phyloP scores from a whole-genome alignment of 1,140 invertebrate species.

The Leptopilina clavipes region DNA sequence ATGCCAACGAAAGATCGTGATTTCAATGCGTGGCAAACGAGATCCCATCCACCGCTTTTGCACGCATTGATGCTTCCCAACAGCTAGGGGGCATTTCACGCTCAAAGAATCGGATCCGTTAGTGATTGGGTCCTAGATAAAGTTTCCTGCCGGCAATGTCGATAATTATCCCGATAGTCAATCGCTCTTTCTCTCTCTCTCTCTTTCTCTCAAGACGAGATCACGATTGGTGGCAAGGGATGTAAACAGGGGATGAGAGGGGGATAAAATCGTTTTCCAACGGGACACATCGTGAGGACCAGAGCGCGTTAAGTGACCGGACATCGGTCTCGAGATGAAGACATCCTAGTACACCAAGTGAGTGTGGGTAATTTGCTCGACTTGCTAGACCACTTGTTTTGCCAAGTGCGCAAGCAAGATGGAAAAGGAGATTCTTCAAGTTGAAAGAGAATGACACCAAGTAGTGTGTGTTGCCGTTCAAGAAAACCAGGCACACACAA shows the following conservation, averaged over 20 bases:
- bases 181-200: not conserved
- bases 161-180: conserved; percentile 23
- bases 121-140: conserved; percentile 18
- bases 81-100: conserved; percentile 31
- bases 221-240: not conserved
- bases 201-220: not conserved
- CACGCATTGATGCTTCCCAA: conserved; percentile 27
- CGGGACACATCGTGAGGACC: conserved; percentile 36
- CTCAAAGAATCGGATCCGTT: conserved; percentile 42
- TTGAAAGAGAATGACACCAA: conserved; percentile 48
- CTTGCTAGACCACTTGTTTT: conserved; percentile 58
- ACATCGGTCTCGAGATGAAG: conserved; percentile 50
- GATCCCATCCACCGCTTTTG: not conserved
- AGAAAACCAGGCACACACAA: conserved; percentile 25
- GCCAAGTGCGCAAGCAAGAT: conserved; percentile 46
- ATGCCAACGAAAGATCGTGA: not conserved
- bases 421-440: conserved; percentile 37
- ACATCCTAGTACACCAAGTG: conserved; percentile 49
- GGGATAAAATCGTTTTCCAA: conserved; percentile 31
- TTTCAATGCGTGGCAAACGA: conserved; percentile 35
- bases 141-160: conserved; percentile 15
- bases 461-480: too few species aligned
- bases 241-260: not conserved
- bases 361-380: conserved; percentile 57
- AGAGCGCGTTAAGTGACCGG: conserved; percentile 38